These are phyloP conservation scores for Mastacembelus armatus DNA, from an alignment of 2,797 vertebrate genomes.

Conservation along the genomic window DNA sequence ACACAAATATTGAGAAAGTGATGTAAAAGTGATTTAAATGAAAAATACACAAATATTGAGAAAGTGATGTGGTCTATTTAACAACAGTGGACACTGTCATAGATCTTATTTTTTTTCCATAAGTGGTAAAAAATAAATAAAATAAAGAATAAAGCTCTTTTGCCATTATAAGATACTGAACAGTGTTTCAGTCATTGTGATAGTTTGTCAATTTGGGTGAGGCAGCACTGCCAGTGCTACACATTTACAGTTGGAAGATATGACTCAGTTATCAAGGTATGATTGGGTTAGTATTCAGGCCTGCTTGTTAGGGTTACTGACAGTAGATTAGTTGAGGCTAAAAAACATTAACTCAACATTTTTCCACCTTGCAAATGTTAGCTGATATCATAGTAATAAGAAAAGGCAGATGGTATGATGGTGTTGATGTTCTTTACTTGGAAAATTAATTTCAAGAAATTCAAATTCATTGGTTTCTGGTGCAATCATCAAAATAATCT, in stretches of 20 bases:
- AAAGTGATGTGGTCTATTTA: constrained; percentile 31
- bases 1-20: constrained; percentile 23
- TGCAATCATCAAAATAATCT: no score
- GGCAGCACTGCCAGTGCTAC: not conserved
- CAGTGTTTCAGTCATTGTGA: constrained; percentile 15
- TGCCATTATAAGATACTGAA: not conserved
- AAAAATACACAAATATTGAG: constrained; percentile 19
- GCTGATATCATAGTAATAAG: no score
- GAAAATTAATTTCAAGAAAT: no score
- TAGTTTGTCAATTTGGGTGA: constrained; percentile 43
- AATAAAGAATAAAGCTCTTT: constrained; percentile 64
- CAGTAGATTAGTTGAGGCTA: not conserved
- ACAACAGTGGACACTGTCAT: no score
- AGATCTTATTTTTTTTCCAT: no score
- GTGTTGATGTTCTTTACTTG: not conserved
- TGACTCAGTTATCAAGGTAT: constrained; percentile 45
- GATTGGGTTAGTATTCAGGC: no score
- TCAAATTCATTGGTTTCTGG: not conserved
- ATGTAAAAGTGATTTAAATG: no score
- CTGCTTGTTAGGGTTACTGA: not conserved
- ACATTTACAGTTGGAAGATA: not conserved
- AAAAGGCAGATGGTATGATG: no score
- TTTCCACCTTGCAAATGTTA: no score
- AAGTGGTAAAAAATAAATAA: constrained; percentile 58
- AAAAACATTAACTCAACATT: not conserved